These are phyloP conservation scores for Andrena marginata DNA, from an alignment of 2,888 invertebrate genomes.

Conservation along the genomic window DNA sequence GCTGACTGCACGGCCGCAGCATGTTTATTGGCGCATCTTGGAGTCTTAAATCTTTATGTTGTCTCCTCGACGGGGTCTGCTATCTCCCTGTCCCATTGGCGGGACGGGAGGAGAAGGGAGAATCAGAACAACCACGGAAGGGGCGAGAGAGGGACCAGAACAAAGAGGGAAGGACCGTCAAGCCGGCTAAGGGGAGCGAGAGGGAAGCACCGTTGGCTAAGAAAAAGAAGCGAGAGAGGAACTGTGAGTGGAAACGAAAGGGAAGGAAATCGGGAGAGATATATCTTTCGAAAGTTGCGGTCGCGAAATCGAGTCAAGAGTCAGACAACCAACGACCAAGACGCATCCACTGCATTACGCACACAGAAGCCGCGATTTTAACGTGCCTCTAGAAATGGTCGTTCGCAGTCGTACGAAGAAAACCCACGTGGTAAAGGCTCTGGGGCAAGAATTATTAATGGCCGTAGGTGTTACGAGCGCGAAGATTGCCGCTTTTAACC, in stretches of 20 bases:
- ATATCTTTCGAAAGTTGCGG: slow-evolving; percentile 79
- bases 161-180: slow-evolving; percentile 54
- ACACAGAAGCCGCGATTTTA: slow-evolving; percentile 80
- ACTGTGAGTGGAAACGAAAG: slow-evolving; percentile 58
- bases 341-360: slow-evolving; percentile 82
- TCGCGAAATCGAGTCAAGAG: slow-evolving; percentile 82
- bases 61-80: slow-evolving; percentile 83
- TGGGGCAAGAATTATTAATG: slow-evolving; percentile 65
- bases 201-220: slow-evolving; percentile 22
- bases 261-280: slow-evolving; percentile 77
- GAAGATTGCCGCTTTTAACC: slow-evolving; percentile 61
- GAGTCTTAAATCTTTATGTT: slow-evolving; percentile 85
- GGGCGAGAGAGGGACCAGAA: slow-evolving; percentile 64
- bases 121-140: slow-evolving; percentile 48
- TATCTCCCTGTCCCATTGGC: slow-evolving; percentile 70
- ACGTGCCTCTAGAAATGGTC: slow-evolving; percentile 73
- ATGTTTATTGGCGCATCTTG: slow-evolving; percentile 85
- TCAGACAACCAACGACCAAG: slow-evolving; percentile 76
- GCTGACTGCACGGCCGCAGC: slow-evolving; percentile 82
- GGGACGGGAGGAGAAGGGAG: slow-evolving; percentile 52
- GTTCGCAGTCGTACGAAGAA: slow-evolving; percentile 51
- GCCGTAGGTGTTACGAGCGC: slow-evolving; percentile 50
- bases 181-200: slow-evolving; percentile 51
- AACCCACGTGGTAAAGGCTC: slow-evolving; percentile 49
- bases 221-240: slow-evolving; percentile 60